A percentile compares a stretch with the other conserved stretches of the same genome.
phyloP scores from a whole-genome alignment of 2,113 vertebrate genomes.

The Felis chaus region DNA sequence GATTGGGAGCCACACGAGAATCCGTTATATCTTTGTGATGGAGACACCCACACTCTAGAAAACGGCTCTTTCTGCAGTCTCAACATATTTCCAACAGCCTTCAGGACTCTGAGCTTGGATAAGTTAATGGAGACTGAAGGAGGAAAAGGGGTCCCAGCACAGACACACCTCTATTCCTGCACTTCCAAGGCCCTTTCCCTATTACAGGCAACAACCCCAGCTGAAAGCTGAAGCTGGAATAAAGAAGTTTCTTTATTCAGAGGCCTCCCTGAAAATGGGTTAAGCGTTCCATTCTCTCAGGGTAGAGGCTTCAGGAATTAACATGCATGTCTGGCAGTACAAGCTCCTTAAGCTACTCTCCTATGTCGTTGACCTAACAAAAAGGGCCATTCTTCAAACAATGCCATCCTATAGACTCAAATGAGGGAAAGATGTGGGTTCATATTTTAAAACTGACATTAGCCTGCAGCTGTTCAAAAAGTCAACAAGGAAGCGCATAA shows the following conservation, averaged over 20 bases:
- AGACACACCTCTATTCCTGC: neutral
- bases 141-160: neutral
- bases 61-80: neutral
- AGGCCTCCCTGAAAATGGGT: neutral
- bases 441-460: neutral
- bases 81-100: neutral
- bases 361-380: neutral
- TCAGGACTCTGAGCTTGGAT: neutral
- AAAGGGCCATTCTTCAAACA: neutral
- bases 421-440: neutral
- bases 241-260: neutral
- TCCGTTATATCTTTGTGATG: neutral
- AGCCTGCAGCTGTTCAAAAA: neutral
- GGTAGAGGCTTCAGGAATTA: slow-evolving; percentile 42
- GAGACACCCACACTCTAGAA: neutral
- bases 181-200: neutral
- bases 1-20: neutral
- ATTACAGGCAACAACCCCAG: neutral
- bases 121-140: neutral
- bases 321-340: neutral
- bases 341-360: slow-evolving; percentile 23
- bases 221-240: slow-evolving; percentile 11
- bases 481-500: slow-evolving; percentile 3
- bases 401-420: neutral
- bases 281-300: neutral